Evolutionary conservation across 2,113 vertebrate species (phyloP), one percentile per base, ranked within the genome.

Genomic region (Tyrannus savana): DNA sequence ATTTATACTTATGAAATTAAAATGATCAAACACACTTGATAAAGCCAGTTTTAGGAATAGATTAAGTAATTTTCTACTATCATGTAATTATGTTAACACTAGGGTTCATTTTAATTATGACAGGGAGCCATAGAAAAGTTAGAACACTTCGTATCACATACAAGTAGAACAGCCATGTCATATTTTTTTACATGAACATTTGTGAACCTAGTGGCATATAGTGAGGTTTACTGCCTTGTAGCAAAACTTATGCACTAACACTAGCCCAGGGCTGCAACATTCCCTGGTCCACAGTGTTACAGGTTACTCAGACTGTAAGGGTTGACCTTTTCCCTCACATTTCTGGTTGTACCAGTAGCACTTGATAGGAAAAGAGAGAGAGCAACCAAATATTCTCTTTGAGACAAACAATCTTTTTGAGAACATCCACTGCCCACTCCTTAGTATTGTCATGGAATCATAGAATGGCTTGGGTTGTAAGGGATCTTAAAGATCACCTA

Each of bases 1-100:
- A 92, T 93, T 95, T 85, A 76, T 95, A 69, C 53, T 95, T 92
- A 84, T 66, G 77, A 93, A 96, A 93, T 96, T 90, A 74, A 96
- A 96, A 89, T 94, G 24, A 94, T 95, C 83, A 93, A 96, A 90
- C 59, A 69, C 83, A 89, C n/a, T 96, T 64, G 85, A 95, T 93
- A 96, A 91, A 89, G 42, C 7, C 66, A 93, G 66, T 94, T 96
- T 95, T 85, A 84, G 76, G 92, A 96, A 90, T n/a, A 95, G 72
- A 84, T 93, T 95, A 86, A 89, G 74, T 87, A 2, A 83, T 96
- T 96, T 96, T 95, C 87, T 89, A 53, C 55, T 59, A 73, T 89
- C 55, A 72, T 75, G 42, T 84, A 96, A 96, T 95, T 91, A 96
- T 75, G 73, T 71, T 89, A 97, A 76, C 50, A 75, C 78, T 89